phyloP scores from a whole-genome alignment of 2,797 vertebrate genomes.

The Labeo calbasu region DNA sequence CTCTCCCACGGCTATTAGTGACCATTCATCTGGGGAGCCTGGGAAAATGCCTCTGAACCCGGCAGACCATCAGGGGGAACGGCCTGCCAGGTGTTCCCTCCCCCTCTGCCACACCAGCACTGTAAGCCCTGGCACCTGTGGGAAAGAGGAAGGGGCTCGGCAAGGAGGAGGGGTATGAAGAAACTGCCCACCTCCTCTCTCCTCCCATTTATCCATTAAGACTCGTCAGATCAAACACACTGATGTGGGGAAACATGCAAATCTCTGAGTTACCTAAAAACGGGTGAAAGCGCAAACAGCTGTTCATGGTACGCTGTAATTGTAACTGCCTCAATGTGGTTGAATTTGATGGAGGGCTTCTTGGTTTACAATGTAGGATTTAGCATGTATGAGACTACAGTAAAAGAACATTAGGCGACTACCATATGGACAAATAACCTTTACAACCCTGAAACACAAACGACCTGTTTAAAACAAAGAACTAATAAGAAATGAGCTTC shows the following conservation, averaged over 20 bases:
- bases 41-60: slow-evolving; percentile 87
- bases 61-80: slow-evolving; percentile 78
- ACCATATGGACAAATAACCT: slow-evolving; percentile 16
- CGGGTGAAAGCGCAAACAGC: slow-evolving; percentile 62
- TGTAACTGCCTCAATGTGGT: slow-evolving; percentile 69
- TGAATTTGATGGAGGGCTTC: slow-evolving; percentile 66
- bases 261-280: background rate
- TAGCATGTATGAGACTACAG: background rate
- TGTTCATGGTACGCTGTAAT: slow-evolving; percentile 66
- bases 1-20: slow-evolving; percentile 86
- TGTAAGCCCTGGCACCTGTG: slow-evolving; percentile 78
- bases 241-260: background rate
- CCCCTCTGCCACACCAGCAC: slow-evolving; percentile 59
- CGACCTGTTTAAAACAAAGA: background rate
- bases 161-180: background rate
- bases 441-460: background rate
- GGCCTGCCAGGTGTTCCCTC: slow-evolving; percentile 84
- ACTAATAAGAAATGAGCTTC: background rate
- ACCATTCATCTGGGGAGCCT: slow-evolving; percentile 86
- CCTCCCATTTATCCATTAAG: slow-evolving; percentile 14
- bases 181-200: slow-evolving; percentile 33
- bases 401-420: background rate
- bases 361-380: slow-evolving; percentile 65
- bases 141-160: slow-evolving; percentile 64
- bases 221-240: slow-evolving; percentile 14